phyloP scores from a whole-genome alignment of 2,113 vertebrate genomes.

The Sminthopsis crassicaudata region DNA sequence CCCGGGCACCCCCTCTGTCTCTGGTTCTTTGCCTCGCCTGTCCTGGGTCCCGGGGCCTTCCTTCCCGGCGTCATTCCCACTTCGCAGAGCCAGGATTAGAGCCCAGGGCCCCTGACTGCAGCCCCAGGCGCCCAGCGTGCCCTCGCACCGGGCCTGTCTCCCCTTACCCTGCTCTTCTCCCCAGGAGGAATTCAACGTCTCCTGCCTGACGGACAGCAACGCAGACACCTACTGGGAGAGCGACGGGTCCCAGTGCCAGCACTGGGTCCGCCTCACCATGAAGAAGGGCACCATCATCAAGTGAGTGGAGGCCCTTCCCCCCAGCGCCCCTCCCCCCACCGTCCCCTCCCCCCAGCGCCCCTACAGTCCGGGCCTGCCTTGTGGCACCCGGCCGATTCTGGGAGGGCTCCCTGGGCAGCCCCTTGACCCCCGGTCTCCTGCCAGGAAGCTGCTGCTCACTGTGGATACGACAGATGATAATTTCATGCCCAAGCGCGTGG shows the following conservation, averaged over 20 bases:
- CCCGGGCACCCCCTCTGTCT: too few relatives aligned
- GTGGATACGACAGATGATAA: constrained; percentile 97
- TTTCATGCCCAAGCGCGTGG: constrained; percentile 96
- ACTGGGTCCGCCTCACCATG: constrained; percentile 99
- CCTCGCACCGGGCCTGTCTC: neutral
- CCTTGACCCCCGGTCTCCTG: neutral
- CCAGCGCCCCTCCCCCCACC: neutral
- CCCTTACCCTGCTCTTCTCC: constrained; percentile 42
- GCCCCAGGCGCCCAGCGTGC: neutral
- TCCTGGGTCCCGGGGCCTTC: neutral
- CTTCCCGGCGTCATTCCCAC: neutral
- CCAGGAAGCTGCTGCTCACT: constrained; percentile 93
- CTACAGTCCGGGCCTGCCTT: neutral
- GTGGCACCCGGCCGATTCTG: neutral
- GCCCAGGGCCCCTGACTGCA: constrained; percentile 19
- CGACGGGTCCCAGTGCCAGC: constrained; percentile 97
- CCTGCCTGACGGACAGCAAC: constrained; percentile 94
- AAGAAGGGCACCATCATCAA: constrained; percentile 98
- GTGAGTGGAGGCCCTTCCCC: constrained; percentile 82
- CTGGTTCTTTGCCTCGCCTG: neutral
- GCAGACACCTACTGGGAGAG: constrained; percentile 98
- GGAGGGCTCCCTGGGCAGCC: neutral
- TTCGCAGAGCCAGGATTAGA: neutral
- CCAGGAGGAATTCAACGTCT: constrained; percentile 94
- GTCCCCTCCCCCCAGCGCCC: neutral